phyloP scores from a whole-genome alignment of 2,797 vertebrate genomes.

The Taenioides sp. region DNA sequence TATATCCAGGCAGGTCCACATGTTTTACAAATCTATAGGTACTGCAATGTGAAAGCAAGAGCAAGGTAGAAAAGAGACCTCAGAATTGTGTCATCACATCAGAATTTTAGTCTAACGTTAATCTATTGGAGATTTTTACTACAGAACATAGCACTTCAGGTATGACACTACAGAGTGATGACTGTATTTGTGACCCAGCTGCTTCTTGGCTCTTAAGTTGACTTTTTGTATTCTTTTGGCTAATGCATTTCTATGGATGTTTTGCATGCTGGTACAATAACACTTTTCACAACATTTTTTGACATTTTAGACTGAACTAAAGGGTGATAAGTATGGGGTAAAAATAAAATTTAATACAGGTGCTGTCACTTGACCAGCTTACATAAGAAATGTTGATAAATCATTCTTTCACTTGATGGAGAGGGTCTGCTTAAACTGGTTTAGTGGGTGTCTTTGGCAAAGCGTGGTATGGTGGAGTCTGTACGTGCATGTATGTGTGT shows the following conservation, averaged over 20 bases:
- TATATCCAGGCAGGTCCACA: constrained; percentile 18
- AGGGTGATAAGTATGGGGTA: background rate
- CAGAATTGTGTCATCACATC: no score
- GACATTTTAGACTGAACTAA: no score
- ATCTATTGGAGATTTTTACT: no score
- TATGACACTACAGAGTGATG: no score
- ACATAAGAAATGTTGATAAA: background rate
- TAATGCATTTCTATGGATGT: no score
- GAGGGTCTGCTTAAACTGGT: constrained; percentile 26
- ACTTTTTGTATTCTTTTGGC: no score
- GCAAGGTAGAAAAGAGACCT: background rate
- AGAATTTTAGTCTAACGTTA: no score
- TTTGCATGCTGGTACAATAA: no score
- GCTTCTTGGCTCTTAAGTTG: no score
- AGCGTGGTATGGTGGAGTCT: constrained; percentile 25
- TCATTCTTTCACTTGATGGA: background rate
- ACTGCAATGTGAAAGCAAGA: background rate
- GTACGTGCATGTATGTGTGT: constrained; percentile 27
- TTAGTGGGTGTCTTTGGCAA: constrained; percentile 18
- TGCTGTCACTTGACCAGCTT: background rate
- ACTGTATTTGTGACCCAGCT: no score
- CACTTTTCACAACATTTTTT: no score
- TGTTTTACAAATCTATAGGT: constrained; percentile 1
- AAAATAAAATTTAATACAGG: background rate
- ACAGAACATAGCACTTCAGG: no score